Evolutionary conservation across 2,113 vertebrate genomes (phyloP), one percentile per base, ranked within the genome.

Genomic region (Plestiodon gilberti): DNA sequence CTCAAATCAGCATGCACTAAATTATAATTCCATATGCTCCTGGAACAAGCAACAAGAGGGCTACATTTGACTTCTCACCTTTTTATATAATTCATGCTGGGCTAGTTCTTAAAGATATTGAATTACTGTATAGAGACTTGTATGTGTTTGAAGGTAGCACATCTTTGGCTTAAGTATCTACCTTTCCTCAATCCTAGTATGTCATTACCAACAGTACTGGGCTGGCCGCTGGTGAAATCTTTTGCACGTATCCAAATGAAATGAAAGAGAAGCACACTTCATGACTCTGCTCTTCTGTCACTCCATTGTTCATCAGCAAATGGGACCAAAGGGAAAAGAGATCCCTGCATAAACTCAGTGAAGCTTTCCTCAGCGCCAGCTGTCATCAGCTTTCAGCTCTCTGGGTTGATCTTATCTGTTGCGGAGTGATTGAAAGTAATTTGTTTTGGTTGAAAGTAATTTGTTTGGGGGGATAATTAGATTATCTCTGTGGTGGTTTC

Each of bases 371-470:
- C 82, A 92, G 90, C 90, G 87, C 92, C 92, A 93, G 92, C 55
- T 93, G 93, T 94, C 90, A 89, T 76, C 87, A 73, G 86, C 92
- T 89, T 87, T 77, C 88, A 91, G 87, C 81, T 92, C 87, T 88
- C 80, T 93, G 75, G 89, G 81, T 89, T 94, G 95, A 90, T 93
- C 94, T 95, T 93, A 94, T 93, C 94, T 92, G 85, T 30, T 89
- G 91, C 87, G 76, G 91, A 81, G 78, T 92, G 93, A 95, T 95
- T 93, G 90, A 95, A 93, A 93, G 92, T 93, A 93, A 96, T 96
- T 96, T 95, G 96, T 96, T 97, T 95, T 87, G 93, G 90, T 95
- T 94, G 93, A 95, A 95, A 96, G 94, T 95, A 89, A 95, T 96
- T 95, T 97, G 96, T 94, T 95, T 96, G 87, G 92, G 86, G 82